A percentile compares a stretch with the other conserved stretches of the same genome.
phyloP scores from a whole-genome alignment of 2,797 vertebrate genomes.

The Esox masquinongy region DNA sequence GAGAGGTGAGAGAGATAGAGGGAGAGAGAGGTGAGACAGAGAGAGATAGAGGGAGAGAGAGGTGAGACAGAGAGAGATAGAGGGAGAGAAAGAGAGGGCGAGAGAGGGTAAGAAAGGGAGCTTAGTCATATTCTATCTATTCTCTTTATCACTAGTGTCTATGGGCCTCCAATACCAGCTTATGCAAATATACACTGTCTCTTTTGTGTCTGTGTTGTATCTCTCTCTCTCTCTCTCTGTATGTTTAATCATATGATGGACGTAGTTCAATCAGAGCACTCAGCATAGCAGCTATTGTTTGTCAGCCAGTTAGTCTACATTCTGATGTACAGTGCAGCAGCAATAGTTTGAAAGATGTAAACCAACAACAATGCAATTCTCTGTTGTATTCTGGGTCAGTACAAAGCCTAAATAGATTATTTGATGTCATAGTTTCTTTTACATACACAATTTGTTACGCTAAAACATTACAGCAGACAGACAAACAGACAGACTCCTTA shows the following conservation, averaged over 20 bases:
- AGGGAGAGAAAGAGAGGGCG: background rate
- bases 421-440: background rate
- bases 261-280: background rate
- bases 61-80: background rate
- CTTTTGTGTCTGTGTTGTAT: conserved; percentile 54
- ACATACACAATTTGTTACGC: background rate
- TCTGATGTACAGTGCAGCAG: background rate
- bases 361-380: background rate
- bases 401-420: background rate
- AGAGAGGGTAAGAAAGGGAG: conserved; percentile 10
- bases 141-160: conserved; percentile 63
- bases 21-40: conserved; percentile 14
- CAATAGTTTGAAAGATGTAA: background rate
- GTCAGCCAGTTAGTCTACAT: background rate
- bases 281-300: conserved; percentile 3
- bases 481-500: background rate
- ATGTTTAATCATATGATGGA: background rate
- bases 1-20: background rate
- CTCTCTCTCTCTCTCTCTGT: conserved; percentile 18
- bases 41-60: conserved; percentile 18
- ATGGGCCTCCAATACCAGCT: conserved; percentile 65
- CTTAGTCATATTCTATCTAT: conserved; percentile 45
- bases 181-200: conserved; percentile 69
- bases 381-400: background rate
- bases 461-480: background rate